Base-by-base conservation (phyloP, 64 coral and sea anemone genomes). In the Orbicella faveolata region DNA sequence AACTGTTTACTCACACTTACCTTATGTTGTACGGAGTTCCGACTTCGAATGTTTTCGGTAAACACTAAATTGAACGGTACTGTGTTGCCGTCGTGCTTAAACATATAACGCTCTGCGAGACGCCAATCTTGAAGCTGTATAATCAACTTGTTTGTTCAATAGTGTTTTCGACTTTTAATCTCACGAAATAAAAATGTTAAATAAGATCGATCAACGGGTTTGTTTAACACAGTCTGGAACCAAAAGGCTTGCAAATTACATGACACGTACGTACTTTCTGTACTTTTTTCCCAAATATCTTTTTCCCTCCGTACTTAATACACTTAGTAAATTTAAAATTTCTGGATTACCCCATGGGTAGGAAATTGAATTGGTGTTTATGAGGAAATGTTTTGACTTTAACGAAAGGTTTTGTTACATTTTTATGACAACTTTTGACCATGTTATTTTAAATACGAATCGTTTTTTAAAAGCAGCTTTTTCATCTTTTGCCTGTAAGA, bases 1-100 rank as follows among this genome's bases (percentile, higher is more conserved):
- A 74, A 74, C 25, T 74, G 72, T 74, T 74, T 74, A 74, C 16
- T 8, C 36, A 9, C 67, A n/a, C 74, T 79, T 59, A 57, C 77
- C 23, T 79, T 57, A 1, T 16, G 14, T 23, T 26, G 21, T 54
- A 19, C 23, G 8, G 10, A 55, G 23, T 13, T 30, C 57, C 52
- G 34, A 26, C 25, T 20, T 21, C 1, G 20, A 48, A 30, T 57
- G 77, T 30, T 79, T 79, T 30, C 23, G 11, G 20, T 57, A n/a
- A 23, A 30, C 52, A 79, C 26, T 9, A 48, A 48, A 52, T 79
- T 79, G 51, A 8, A 53, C 26, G 52, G 30, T 57, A 11, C 26
- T 25, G 77, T 79, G 77, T 55, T 55, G 18, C 57, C 23, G 44
- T 25, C 65, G 21, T 7, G 25, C 0, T 30, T 30, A 30, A 30